These are phyloP conservation scores for Himalopsyche japonica DNA, from an alignment of 2,888 invertebrate genomes.

Conservation along the genomic window DNA sequence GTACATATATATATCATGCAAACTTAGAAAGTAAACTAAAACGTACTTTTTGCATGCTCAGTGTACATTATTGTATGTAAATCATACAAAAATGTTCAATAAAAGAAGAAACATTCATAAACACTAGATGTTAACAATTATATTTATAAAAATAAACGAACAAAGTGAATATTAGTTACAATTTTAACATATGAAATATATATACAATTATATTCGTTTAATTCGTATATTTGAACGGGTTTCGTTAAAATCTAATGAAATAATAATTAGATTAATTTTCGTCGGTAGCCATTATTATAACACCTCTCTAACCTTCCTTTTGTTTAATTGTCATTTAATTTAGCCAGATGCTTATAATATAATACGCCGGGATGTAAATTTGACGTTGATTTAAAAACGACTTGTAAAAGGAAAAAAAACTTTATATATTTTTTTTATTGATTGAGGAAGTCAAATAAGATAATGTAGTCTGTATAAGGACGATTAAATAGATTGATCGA, in stretches of 20 bases:
- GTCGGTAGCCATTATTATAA: too few species aligned
- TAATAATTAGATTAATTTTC: too few species aligned
- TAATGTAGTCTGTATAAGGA: neutral
- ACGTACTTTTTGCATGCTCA: neutral
- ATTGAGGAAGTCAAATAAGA: neutral
- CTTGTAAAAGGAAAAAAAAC: neutral
- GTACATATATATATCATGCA: neutral
- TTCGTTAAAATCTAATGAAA: neutral
- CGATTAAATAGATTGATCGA: slow-evolving; percentile 6
- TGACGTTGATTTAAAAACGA: neutral
- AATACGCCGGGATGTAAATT: neutral
- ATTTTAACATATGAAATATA: neutral
- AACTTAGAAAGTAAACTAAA: neutral
- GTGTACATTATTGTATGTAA: neutral
- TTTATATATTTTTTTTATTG: neutral
- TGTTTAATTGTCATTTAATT: neutral
- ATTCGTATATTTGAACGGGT: neutral
- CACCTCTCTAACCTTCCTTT: neutral
- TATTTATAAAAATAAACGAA: neutral
- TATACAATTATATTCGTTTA: neutral
- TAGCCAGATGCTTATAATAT: neutral
- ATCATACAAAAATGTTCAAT: neutral
- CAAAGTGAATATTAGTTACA: neutral
- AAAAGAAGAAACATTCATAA: neutral
- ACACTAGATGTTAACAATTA: neutral